Percentiles rank a stretch among this genome's conserved stretches.
These are phyloP conservation scores for Bufo bufo DNA, from an alignment of 2,113 vertebrate species.

Conservation along the genomic window DNA sequence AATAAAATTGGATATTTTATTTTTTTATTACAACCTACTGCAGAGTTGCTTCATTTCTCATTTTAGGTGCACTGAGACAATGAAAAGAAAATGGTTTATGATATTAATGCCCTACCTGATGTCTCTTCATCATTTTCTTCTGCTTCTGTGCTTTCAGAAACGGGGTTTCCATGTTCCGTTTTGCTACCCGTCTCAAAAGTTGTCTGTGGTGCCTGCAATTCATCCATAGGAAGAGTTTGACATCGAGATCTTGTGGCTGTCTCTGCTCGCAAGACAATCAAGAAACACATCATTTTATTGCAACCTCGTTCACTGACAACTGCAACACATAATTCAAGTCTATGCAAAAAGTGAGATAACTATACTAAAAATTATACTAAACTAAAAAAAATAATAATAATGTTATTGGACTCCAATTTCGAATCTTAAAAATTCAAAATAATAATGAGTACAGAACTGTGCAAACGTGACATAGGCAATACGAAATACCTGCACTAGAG, in stretches of 20 bases:
- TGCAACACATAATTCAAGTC: too few relatives aligned
- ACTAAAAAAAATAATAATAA: too few relatives aligned
- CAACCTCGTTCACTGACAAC: not conserved
- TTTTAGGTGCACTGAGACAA: not conserved
- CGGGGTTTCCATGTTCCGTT: not conserved
- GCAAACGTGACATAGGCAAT: too few relatives aligned
- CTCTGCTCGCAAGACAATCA: not conserved
- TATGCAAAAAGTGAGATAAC: too few relatives aligned
- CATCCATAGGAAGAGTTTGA: not conserved
- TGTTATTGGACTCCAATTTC: too few relatives aligned
- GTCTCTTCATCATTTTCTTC: slow-evolving; percentile 43
- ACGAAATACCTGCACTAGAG: too few relatives aligned
- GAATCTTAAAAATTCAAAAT: too few relatives aligned
- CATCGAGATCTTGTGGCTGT: not conserved
- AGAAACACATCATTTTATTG: not conserved
- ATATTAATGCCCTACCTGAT: not conserved
- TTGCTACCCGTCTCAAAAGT: not conserved
- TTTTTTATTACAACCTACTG: too few relatives aligned
- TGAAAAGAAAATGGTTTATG: not conserved
- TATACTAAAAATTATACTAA: too few relatives aligned
- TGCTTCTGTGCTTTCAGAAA: not conserved
- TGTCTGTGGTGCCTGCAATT: not conserved
- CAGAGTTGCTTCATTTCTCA: too few relatives aligned
- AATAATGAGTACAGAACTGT: too few relatives aligned
- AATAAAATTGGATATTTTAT: too few relatives aligned